Base-by-base conservation (phyloP, 2,888 invertebrate genomes). In the Papilio elwesi region DNA sequence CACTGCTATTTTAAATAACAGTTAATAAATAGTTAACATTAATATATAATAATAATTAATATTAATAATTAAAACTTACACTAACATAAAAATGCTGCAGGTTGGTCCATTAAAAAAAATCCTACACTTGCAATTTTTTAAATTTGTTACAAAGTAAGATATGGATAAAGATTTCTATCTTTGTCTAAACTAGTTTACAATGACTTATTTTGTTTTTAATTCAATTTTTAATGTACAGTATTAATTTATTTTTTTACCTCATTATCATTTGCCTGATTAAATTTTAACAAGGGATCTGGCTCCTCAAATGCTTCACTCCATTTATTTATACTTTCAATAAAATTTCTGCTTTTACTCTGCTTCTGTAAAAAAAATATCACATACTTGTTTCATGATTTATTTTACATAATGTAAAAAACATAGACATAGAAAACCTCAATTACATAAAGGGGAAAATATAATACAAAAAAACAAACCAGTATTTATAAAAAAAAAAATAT, bases 241-340 rank as follows among this genome's bases (percentile, higher is more conserved):
- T 48, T 12, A 10, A 48, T 26, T 16, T 26, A 49, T 15, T 49
- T 51, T 11, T 63, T 62, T 81, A 89, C 93, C 83, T 91, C 88
- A 52, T 89, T 87, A 43, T 81, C 73, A 79, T 86, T 83, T 86
- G 91, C 87, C 84, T 90, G 89, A 78, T 91, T 91, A 87, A 92
- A 93, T 76, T 87, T 87, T 53, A 93, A 78, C 15, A 93, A 80
- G 13, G 93, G 93, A 78, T 93, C 93, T 10, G 87, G 82, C 80
- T 90, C 92, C 79, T 91, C 93, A 85, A 91, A 92, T 47, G 87
- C 86, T 71, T 87, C 85, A 83, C 90, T 93, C 90, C 92, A 92
- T 85, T 91, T 92, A 75, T 87, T 89, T 12, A 93, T 82, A 66
- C 85, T 88, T 68, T 92, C 90, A 52, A 91, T 84, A 53, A 92